phyloP scores from a whole-genome alignment of 2,888 invertebrate genomes.

The Alsophila aescularia region DNA sequence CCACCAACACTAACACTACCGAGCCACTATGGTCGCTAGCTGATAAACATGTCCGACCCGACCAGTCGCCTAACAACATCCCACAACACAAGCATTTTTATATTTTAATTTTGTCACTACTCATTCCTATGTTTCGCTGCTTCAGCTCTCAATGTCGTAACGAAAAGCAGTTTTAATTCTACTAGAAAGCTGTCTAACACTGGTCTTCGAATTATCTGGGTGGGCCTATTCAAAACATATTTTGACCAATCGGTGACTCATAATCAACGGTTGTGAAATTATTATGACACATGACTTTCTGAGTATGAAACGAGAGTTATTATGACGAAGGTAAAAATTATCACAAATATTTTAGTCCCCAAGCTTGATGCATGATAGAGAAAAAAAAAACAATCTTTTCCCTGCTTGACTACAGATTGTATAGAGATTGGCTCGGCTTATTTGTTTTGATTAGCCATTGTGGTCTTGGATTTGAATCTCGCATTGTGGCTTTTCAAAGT shows the following conservation, averaged over 20 bases:
- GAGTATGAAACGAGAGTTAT: too few species aligned
- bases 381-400: too few species aligned
- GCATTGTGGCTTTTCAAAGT: too few species aligned
- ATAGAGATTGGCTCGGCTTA: too few species aligned
- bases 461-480: too few species aligned
- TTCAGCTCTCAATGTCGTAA: slow-evolving; percentile 14
- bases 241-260: slow-evolving; percentile 5
- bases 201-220: slow-evolving; percentile 4
- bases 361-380: too few species aligned
- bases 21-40: slow-evolving; percentile 55
- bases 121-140: slow-evolving; percentile 17
- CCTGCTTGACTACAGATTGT: too few species aligned
- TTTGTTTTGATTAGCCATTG: too few species aligned
- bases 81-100: slow-evolving; percentile 33
- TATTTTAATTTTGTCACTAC: slow-evolving; percentile 45
- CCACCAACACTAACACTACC: slow-evolving; percentile 78
- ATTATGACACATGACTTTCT: neutral
- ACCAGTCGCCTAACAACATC: slow-evolving; percentile 44
- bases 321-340: neutral
- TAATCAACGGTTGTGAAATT: neutral
- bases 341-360: neutral
- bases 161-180: slow-evolving; percentile 10
- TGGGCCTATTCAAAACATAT: neutral
- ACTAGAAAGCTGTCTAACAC: slow-evolving; percentile 12
- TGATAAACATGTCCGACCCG: slow-evolving; percentile 60